phyloP scores from a whole-genome alignment of 2,797 vertebrate genomes.

The Tauraco hartlaubi region DNA sequence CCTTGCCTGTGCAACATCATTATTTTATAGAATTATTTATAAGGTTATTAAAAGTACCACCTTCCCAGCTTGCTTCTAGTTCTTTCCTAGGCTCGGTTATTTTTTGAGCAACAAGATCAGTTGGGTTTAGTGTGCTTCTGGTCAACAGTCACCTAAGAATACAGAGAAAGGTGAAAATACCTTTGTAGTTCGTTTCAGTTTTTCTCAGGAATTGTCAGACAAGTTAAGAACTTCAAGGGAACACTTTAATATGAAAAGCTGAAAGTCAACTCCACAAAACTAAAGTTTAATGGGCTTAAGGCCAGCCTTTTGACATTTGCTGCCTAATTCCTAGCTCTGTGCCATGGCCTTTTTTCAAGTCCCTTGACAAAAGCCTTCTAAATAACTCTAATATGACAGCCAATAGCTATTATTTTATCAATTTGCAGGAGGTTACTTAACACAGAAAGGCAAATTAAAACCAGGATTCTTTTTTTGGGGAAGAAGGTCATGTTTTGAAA shows the following conservation, averaged over 20 bases:
- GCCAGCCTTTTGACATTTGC: conserved; percentile 16
- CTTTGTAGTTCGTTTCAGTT: background rate
- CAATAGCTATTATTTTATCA: background rate
- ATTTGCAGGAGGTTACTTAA: background rate
- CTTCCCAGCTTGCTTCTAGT: background rate
- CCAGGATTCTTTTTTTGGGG: background rate
- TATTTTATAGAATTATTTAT: background rate
- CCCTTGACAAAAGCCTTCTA: background rate
- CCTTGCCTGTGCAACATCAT: background rate
- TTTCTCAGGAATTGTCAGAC: background rate
- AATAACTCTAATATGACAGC: background rate
- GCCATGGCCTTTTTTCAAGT: background rate
- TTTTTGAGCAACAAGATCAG: background rate
- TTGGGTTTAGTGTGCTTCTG: background rate
- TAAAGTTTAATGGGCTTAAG: background rate
- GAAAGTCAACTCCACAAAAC: background rate
- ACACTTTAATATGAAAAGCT: background rate
- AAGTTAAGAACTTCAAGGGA: background rate
- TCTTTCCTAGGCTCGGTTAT: background rate
- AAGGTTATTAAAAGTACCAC: background rate
- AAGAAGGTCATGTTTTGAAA: background rate
- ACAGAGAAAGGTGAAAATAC: background rate
- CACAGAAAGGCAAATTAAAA: background rate
- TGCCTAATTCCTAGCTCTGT: background rate
- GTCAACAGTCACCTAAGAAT: background rate